Evolutionary conservation across 2,797 vertebrate genomes (phyloP), one percentile per base, ranked within the genome.

Genomic region (Garrulus glandarius): DNA sequence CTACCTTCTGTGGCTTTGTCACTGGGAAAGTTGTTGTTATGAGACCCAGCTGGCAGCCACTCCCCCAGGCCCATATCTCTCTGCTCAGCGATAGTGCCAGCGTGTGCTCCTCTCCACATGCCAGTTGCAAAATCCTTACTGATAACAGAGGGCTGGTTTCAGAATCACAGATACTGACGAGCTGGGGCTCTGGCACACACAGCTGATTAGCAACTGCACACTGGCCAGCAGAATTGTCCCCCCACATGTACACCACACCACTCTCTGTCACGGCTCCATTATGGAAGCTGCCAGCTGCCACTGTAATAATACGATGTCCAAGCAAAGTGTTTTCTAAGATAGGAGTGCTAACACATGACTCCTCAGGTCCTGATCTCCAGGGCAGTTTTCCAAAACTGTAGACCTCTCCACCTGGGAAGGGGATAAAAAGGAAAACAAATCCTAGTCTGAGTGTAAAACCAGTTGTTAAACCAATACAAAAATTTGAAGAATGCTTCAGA

Each of bases 31-130:
- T 63, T 6, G 98, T 89, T 9, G 98, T 96, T 32, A 98, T 98
- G 89, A 99, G 98, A 15, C 99, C 99, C 2, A 99, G 97, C 97
- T 99, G 99, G 95, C 98, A 98, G 29, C 99, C 99, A 1, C 98
- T 99, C 71, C 99, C 99, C 99, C 99, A 99, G 7, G 99, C 98
- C 99, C 99, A 99, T 91, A 99, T 99, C 96, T 99, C 99, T 59
- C 98, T 98, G 96, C 97, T 98, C 37, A 97, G 96, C 0, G 99
- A 99, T 44, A 99, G 96, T 0, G 99, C 99, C 96, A 99, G 96
- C 0, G 99, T 99, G 96, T 99, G 99, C 37, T 98, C 98, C 93
- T 98, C 98, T 11, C 99, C 99, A 36, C 99, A 99, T 4, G 99
- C 98, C 95, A 99, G 96, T 96, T 99, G 99, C 97, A 99, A 91